Conservation (phyloP, 1,140 invertebrate genomes). For the Rhyacophila brunnea region DNA sequence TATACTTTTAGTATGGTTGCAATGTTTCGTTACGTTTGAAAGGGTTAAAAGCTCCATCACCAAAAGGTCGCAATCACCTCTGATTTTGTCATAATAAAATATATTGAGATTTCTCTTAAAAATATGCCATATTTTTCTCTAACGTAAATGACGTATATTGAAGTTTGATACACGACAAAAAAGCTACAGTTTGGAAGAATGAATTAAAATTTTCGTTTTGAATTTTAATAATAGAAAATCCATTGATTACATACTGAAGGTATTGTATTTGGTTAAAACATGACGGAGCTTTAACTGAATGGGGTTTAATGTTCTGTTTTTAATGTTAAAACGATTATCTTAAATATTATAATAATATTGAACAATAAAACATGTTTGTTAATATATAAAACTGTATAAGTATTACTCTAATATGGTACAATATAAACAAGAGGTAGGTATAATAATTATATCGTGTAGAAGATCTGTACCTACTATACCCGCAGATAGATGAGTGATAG, state of each 20-base stretch:
- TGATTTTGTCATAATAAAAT: neutral
- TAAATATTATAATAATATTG: neutral
- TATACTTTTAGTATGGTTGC: conserved; percentile 33
- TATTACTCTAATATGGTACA: too few species aligned
- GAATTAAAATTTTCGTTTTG: conserved; percentile 18
- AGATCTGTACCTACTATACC: too few species aligned
- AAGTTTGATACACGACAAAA: neutral
- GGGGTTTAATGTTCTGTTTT: conserved; percentile 17
- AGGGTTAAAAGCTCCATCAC: conserved; percentile 19
- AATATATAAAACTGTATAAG: too few species aligned
- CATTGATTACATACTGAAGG: conserved; percentile 21
- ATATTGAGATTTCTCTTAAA: neutral
- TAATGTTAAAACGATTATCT: conserved; percentile 28
- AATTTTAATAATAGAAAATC: conserved; percentile 29
- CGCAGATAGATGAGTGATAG: too few species aligned
- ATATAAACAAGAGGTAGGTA: too few species aligned
- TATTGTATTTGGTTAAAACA: neutral
- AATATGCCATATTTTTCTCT: neutral
- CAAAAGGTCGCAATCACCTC: neutral
- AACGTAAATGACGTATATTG: neutral
- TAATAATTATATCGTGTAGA: too few species aligned
- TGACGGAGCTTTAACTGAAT: conserved; percentile 3
- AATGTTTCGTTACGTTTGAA: conserved; percentile 16
- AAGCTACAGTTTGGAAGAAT: neutral
- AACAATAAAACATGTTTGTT: too few species aligned